Evolutionary conservation across 2,113 vertebrate species (phyloP).

Genomic region (Meles meles): DNA sequence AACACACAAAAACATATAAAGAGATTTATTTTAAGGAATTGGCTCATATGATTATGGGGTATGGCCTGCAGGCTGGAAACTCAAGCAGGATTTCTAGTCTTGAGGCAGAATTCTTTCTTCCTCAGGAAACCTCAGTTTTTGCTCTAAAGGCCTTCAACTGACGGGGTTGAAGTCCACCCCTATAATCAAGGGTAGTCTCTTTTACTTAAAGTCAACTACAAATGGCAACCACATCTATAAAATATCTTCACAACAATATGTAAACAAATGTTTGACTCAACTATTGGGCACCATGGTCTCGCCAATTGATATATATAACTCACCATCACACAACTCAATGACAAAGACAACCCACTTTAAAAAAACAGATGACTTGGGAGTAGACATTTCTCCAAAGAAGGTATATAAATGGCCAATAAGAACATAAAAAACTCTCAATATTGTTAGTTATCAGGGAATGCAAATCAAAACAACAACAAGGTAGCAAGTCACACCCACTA

Average conservation of each 20-base stretch:
- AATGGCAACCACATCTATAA: background rate
- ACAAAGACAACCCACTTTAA: constrained; percentile 1
- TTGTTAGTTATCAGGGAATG: background rate
- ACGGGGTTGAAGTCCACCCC: background rate
- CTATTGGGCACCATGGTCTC: background rate
- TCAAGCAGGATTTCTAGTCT: background rate
- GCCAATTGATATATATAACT: background rate
- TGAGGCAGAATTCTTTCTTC: background rate
- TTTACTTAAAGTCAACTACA: background rate
- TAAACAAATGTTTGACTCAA: background rate
- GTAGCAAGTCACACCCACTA: background rate
- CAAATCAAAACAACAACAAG: background rate
- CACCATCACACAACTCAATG: background rate
- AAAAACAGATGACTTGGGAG: background rate
- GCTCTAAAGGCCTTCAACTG: background rate
- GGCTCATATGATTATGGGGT: background rate
- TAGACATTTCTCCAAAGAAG: background rate
- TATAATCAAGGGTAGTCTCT: background rate
- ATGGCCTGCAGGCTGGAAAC: background rate
- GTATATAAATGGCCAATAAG: background rate
- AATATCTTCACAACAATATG: background rate
- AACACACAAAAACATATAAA: background rate
- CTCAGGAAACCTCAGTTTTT: background rate
- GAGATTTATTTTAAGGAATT: background rate
- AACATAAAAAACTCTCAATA: background rate